These are phyloP conservation scores for Octopus sinensis DNA, from an alignment of 1,140 invertebrate species.

Conservation along the genomic window DNA sequence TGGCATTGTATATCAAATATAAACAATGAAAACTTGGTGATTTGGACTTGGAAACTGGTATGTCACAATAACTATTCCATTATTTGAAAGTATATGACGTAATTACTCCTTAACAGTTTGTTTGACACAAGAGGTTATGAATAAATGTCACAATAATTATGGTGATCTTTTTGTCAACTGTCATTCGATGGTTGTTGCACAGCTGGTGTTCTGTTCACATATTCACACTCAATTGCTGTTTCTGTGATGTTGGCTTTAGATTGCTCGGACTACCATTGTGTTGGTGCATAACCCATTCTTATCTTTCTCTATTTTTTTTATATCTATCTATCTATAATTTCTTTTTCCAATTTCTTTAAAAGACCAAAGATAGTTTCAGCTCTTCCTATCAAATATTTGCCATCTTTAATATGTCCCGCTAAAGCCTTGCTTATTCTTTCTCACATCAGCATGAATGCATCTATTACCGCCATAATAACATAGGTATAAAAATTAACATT, in stretches of 20 bases:
- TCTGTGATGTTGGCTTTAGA: not conserved
- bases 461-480: not conserved
- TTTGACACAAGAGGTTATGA: too few species aligned
- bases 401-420: not conserved
- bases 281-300: not conserved
- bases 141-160: too few species aligned
- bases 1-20: too few species aligned
- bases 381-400: not conserved
- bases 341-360: too few species aligned
- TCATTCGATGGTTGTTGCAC: constrained; percentile 4
- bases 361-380: not conserved
- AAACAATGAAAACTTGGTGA: too few species aligned
- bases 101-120: too few species aligned
- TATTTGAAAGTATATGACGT: too few species aligned
- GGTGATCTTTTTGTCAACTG: constrained; percentile 6
- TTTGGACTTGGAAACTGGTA: too few species aligned
- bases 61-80: too few species aligned
- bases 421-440: not conserved
- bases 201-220: not conserved
- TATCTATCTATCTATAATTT: too few species aligned
- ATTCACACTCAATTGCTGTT: not conserved
- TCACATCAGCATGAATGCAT: constrained; percentile 6
- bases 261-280: not conserved
- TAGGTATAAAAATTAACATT: too few species aligned
- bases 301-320: not conserved